Percentiles rank a stretch among this genome's conserved stretches.
phyloP scores from a whole-genome alignment of 2,888 invertebrate species.

The Sarcophaga caerulescens region DNA sequence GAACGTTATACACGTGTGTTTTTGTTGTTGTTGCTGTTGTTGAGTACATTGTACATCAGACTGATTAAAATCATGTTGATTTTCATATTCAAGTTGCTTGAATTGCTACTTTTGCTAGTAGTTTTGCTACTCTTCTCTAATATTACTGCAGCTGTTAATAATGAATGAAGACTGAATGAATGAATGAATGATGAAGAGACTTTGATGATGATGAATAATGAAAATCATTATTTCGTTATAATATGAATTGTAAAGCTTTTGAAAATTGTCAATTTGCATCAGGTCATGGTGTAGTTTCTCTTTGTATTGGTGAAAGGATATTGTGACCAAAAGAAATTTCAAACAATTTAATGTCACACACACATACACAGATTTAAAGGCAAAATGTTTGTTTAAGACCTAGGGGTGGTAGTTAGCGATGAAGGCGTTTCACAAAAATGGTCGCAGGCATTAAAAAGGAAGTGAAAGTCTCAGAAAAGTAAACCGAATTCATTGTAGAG shows the following conservation, averaged over 20 bases:
- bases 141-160: too few relatives aligned
- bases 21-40: background rate
- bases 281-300: background rate
- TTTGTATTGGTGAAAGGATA: background rate
- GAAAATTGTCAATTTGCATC: slow-evolving; percentile 4
- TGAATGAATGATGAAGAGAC: background rate
- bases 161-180: background rate
- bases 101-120: background rate
- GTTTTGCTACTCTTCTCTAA: background rate
- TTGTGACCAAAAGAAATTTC: too few relatives aligned
- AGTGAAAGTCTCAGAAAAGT: too few relatives aligned
- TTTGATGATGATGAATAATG: slow-evolving; percentile 4
- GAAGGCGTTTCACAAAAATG: too few relatives aligned
- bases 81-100: background rate
- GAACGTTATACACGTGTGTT: too few relatives aligned
- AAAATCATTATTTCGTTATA: slow-evolving; percentile 1
- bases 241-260: slow-evolving; percentile 10
- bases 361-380: too few relatives aligned
- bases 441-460: too few relatives aligned
- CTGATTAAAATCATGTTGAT: slow-evolving; percentile 12
- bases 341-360: too few relatives aligned
- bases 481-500: too few relatives aligned
- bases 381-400: too few relatives aligned
- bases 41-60: slow-evolving; percentile 8
- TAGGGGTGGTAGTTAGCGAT: too few relatives aligned